A percentile compares a stretch with the other conserved stretches of the same genome.
Evolutionary conservation across 2,888 invertebrate species (phyloP).

Genomic region (Odontocerum albicorne): DNA sequence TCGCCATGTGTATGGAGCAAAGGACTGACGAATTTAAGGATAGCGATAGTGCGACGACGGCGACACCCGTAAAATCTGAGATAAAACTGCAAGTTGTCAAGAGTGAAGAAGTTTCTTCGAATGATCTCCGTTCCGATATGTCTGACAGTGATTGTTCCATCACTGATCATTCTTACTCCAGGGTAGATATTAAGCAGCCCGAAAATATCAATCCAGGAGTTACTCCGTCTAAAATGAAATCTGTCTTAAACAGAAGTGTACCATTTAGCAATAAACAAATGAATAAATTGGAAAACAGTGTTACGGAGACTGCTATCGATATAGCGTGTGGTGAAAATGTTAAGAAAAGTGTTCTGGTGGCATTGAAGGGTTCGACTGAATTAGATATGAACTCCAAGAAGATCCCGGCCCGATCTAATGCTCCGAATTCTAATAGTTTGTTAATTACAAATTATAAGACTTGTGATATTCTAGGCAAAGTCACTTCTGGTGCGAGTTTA

Average conservation of each 20-base stretch:
- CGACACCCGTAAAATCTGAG: not conserved
- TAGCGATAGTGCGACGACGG: not conserved
- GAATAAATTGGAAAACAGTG: not conserved
- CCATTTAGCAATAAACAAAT: not conserved
- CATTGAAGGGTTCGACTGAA: conserved; percentile 9
- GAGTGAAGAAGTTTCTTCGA: not conserved
- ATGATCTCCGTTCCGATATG: conserved; percentile 13
- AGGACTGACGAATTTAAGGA: conserved; percentile 17
- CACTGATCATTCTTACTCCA: conserved; percentile 30
- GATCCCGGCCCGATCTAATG: conserved; percentile 33
- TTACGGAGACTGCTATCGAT: conserved; percentile 3
- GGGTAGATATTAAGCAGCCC: conserved; percentile 7
- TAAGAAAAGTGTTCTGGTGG: conserved; percentile 11
- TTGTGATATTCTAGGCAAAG: conserved; percentile 7
- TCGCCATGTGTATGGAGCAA: conserved; percentile 35
- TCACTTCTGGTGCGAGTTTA: not conserved
- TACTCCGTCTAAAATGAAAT: conserved; percentile 6
- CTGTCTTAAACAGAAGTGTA: not conserved
- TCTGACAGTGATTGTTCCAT: conserved; percentile 29
- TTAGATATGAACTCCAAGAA: conserved; percentile 10
- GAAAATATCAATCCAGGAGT: not conserved
- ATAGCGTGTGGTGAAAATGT: conserved; percentile 11
- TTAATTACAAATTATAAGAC: conserved; percentile 24
- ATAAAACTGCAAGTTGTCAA: not conserved
- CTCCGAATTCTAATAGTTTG: conserved; percentile 30